A percentile compares a stretch with the other conserved stretches of the same genome.
These are phyloP conservation scores for Callyntrura guangdongensis DNA, from an alignment of 2,888 invertebrate species.

Conservation along the genomic window DNA sequence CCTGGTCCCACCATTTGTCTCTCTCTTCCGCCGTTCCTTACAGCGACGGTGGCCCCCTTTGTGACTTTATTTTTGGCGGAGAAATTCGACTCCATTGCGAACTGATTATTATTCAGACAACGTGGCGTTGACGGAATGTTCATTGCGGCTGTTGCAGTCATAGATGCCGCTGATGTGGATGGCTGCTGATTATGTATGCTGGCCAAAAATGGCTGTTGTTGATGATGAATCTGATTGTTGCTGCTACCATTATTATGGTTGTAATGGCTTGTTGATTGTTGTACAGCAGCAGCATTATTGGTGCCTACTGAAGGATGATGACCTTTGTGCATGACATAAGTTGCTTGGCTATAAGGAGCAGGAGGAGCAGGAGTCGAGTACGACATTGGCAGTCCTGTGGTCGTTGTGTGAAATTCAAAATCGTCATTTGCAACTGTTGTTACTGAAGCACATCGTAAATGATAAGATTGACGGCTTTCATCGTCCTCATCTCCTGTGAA, in stretches of 20 bases:
- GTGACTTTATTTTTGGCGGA: slow-evolving; percentile 51
- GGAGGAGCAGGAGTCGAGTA: slow-evolving; percentile 64
- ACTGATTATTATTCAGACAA: slow-evolving; percentile 37
- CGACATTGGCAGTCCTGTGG: slow-evolving; percentile 56
- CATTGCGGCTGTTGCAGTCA: slow-evolving; percentile 32
- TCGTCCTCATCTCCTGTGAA: slow-evolving; percentile 80
- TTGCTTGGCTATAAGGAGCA: slow-evolving; percentile 70
- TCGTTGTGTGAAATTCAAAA: slow-evolving; percentile 79
- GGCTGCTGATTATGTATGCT: slow-evolving; percentile 36
- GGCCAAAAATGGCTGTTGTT: slow-evolving; percentile 42
- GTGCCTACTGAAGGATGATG: background rate
- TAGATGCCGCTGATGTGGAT: slow-evolving; percentile 21
- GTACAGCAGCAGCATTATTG: background rate
- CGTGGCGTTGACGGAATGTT: slow-evolving; percentile 69
- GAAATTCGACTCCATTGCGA: slow-evolving; percentile 65
- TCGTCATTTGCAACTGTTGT: slow-evolving; percentile 81
- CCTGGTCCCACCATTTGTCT: slow-evolving; percentile 6
- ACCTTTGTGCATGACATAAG: slow-evolving; percentile 76
- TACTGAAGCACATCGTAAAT: slow-evolving; percentile 79
- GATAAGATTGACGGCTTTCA: slow-evolving; percentile 80
- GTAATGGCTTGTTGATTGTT: slow-evolving; percentile 1
- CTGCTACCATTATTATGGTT: background rate
- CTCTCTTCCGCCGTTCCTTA: slow-evolving; percentile 39
- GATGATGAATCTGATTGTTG: slow-evolving; percentile 21
- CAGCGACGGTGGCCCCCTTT: slow-evolving; percentile 15